Evolutionary conservation across 2,888 invertebrate species (phyloP).

Genomic region (Pollenia griseotomentosa): DNA sequence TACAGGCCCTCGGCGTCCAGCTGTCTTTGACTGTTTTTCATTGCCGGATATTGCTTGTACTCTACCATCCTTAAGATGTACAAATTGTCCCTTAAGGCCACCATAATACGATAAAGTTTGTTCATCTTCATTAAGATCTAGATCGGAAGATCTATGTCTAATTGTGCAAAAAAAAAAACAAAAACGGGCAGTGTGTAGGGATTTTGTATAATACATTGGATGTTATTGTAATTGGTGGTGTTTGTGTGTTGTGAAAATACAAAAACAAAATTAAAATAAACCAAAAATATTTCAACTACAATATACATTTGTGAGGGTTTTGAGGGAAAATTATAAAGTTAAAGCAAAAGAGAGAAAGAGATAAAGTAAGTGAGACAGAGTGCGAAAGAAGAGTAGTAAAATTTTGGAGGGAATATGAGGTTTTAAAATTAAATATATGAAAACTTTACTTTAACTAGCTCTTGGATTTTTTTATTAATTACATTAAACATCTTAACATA

Average conservation of each 20-base stretch:
- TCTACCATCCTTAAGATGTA: slow-evolving; percentile 80
- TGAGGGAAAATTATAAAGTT: neutral
- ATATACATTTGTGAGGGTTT: neutral
- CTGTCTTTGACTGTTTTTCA: neutral
- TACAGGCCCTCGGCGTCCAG: slow-evolving; percentile 62
- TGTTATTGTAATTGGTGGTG: slow-evolving; percentile 13
- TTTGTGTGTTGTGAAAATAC: neutral
- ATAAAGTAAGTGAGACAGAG: too few relatives aligned
- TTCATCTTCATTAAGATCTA: slow-evolving; percentile 75
- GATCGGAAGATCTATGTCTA: slow-evolving; percentile 68
- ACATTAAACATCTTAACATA: too few relatives aligned
- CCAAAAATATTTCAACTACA: slow-evolving; percentile 21
- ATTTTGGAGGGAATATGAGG: too few relatives aligned
- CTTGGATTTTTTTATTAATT: too few relatives aligned
- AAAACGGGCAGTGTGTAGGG: slow-evolving; percentile 20
- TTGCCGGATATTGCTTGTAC: slow-evolving; percentile 48
- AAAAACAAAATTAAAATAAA: slow-evolving; percentile 33
- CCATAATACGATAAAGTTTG: slow-evolving; percentile 88
- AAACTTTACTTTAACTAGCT: too few relatives aligned
- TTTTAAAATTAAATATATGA: too few relatives aligned
- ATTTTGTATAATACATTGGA: slow-evolving; percentile 63
- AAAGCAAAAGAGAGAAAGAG: neutral
- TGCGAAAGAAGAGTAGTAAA: too few relatives aligned
- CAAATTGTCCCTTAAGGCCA: slow-evolving; percentile 89
- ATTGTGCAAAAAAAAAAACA: slow-evolving; percentile 39